A percentile compares a stretch with the other conserved stretches of the same genome.
phyloP scores from a whole-genome alignment of 2,113 vertebrate genomes.

The Hucho hucho region DNA sequence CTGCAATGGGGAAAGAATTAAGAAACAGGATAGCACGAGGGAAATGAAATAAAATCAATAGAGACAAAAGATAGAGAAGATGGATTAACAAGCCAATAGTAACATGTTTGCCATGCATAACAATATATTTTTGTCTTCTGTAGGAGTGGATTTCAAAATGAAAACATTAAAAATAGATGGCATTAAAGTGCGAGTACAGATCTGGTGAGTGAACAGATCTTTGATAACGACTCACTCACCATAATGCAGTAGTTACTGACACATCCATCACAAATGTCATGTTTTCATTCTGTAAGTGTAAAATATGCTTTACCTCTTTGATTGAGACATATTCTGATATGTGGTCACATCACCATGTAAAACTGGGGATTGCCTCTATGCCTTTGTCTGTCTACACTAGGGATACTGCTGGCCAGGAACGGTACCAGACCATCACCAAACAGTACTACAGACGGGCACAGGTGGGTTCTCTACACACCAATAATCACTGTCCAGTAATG shows the following conservation, averaged over 20 bases:
- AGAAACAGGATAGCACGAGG: no score
- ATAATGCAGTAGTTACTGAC: neutral
- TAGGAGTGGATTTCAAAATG: constrained; percentile 82
- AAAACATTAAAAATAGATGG: constrained; percentile 78
- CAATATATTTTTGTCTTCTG: constrained; percentile 10
- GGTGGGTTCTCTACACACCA: constrained; percentile 66
- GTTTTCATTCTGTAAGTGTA: neutral
- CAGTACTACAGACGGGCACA: constrained; percentile 97
- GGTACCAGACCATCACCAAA: constrained; percentile 96
- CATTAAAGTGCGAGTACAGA: constrained; percentile 76
- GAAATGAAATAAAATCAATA: no score
- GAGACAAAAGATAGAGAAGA: no score
- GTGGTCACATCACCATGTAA: no score
- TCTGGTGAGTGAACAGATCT: constrained; percentile 67
- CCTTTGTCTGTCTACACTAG: constrained; percentile 59
- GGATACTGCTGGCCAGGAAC: constrained; percentile 96
- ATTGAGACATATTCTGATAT: neutral
- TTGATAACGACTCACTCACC: neutral
- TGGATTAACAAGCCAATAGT: no score
- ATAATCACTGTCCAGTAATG: neutral
- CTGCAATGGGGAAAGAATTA: no score
- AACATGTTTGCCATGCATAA: no score
- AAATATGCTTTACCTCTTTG: no score
- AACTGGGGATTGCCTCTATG: neutral
- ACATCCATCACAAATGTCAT: neutral